Evolutionary conservation across 2,797 vertebrate species (phyloP).

Genomic region (Mormyrops boulengeri): DNA sequence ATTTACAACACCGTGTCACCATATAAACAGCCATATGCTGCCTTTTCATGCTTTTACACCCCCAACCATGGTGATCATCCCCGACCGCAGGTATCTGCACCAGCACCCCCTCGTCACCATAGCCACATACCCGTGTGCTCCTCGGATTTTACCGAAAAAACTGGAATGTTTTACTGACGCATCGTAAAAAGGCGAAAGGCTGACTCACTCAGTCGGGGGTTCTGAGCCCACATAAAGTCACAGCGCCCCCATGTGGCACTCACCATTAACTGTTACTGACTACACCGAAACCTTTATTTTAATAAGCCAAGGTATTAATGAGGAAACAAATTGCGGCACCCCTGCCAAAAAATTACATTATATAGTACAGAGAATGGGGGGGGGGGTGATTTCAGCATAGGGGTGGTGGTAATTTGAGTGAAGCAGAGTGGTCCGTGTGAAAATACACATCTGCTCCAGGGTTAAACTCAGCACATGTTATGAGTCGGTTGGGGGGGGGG

Average conservation of each 20-base stretch:
- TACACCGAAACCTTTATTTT: background rate
- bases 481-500: background rate
- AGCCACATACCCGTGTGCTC: background rate
- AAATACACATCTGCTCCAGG: background rate
- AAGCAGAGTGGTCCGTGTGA: background rate
- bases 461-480: background rate
- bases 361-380: background rate
- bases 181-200: conserved; percentile 25
- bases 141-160: background rate
- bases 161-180: conserved; percentile 19
- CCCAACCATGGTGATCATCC: background rate
- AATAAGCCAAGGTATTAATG: background rate
- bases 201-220: background rate
- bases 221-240: conserved; percentile 32
- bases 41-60: conserved; percentile 43
- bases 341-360: background rate
- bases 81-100: background rate
- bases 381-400: background rate
- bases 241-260: conserved; percentile 40
- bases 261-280: background rate
- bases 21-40: conserved; percentile 59
- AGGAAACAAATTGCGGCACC: background rate
- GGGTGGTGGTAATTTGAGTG: background rate
- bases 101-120: background rate
- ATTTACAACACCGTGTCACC: conserved; percentile 58